Base-by-base conservation (phyloP, 1,140 invertebrate species). In the Phortica variegata region DNA sequence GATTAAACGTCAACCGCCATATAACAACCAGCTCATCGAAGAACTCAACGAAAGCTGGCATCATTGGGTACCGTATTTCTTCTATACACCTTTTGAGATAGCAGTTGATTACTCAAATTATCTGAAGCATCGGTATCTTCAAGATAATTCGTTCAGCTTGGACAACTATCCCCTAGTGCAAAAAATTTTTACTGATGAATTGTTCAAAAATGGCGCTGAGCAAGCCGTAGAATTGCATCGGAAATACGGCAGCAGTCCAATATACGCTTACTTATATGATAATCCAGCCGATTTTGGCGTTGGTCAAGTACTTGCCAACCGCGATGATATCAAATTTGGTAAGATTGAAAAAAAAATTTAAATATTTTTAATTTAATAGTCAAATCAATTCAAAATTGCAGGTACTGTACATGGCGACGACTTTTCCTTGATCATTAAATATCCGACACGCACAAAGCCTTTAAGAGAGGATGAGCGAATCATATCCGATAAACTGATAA, bases 321-420 rank as follows among this genome's bases (percentile, higher is more conserved):
- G 61, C 2, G 46, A 8, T 8, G 61, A 66, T 33, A 17, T 59
- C 0, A 26, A 54, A 6, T 65, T 66, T 23, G 62, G 60, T 63
- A 47, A 17, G 49, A 33, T 15, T 32, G 3, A 2, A 33, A 16
- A 26, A n/a, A 0, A 9, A 15, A 4, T 34, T 26, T n/a, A 26
- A 26, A 6, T 26, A 10, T 26, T 12, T 41, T 12, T 36, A 36
- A 49, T 18, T n/a, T 38, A 19, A 21, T 9, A 4, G 7, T 47
- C 19, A 23, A 2, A 18, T 38, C 18, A 16, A 17, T 38, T 38
- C 18, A 4, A 38, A 17, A 21, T 43, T 38, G 4, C 5, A 66
- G 62, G 62, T 29, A 66, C 62, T n/a, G 49, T 52, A 1, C 62
- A 66, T 47, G 56, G 56, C n/a, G 62, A 66, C 29, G 62, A 66